These are phyloP conservation scores for Cyclargus thomasi DNA, from an alignment of 1,140 invertebrate genomes.

Conservation along the genomic window DNA sequence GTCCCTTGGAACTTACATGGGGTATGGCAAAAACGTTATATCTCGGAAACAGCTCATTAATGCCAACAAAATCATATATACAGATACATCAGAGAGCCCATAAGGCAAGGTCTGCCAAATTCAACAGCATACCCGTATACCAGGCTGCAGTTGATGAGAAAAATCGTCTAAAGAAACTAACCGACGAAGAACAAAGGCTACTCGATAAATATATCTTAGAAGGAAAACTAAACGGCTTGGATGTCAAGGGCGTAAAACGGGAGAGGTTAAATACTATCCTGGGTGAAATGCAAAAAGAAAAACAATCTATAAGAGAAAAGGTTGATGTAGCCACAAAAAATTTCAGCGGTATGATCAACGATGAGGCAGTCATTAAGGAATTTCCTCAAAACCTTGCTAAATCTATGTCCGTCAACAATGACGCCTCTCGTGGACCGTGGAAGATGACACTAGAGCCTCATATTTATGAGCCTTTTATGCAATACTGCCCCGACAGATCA, in stretches of 20 bases:
- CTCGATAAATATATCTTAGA: slow-evolving; percentile 87
- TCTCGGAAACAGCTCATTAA: slow-evolving; percentile 85
- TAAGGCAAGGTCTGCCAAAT: slow-evolving; percentile 80
- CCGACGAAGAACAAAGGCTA: slow-evolving; percentile 82
- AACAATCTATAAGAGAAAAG: slow-evolving; percentile 79
- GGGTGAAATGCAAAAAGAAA: slow-evolving; percentile 72
- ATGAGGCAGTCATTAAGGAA: slow-evolving; percentile 80
- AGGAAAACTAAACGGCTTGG: slow-evolving; percentile 86
- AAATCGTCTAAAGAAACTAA: slow-evolving; percentile 75
- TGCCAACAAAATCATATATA: slow-evolving; percentile 85
- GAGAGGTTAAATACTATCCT: slow-evolving; percentile 71
- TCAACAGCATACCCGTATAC: slow-evolving; percentile 80
- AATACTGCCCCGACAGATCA: slow-evolving; percentile 87
- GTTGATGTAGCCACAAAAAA: slow-evolving; percentile 77
- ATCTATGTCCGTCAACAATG: slow-evolving; percentile 79
- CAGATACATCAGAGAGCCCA: slow-evolving; percentile 84
- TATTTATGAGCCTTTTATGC: slow-evolving; percentile 83
- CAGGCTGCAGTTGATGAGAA: slow-evolving; percentile 79
- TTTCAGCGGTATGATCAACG: slow-evolving; percentile 81
- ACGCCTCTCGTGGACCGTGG: slow-evolving; percentile 85
- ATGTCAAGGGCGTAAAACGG: slow-evolving; percentile 60
- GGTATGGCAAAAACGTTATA: slow-evolving; percentile 89
- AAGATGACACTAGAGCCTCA: slow-evolving; percentile 83
- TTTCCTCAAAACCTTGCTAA: slow-evolving; percentile 84
- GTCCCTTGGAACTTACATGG: slow-evolving; percentile 88